Evolutionary conservation across 37 sponge, comb jelly and placozoan species (phyloP), one percentile per base, ranked within the genome.

Genomic region (Aplysina aerophoba): DNA sequence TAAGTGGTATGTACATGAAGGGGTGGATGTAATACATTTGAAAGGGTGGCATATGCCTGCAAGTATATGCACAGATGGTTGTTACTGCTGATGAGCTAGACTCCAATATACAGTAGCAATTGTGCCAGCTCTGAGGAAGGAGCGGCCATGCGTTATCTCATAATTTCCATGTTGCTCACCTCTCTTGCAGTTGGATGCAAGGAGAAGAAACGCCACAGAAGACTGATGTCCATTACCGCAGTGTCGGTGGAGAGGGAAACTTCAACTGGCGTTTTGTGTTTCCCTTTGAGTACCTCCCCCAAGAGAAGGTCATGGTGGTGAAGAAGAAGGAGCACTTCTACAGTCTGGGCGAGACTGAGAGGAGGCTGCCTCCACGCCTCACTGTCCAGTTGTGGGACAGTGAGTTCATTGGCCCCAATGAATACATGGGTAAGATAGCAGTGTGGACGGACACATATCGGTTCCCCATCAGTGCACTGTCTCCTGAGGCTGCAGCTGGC

Each of bases 181-280:
- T 14, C 11, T 2, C 27, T 80, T 58, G 35, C 83, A 82, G 83
- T 60, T 80, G 80, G 82, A 20, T 89, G 64, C 74, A 71, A 27
- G 90, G 86, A 33, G 62, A 82, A 39, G 85, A 85, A 36, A 81
- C 79, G 65, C 86, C 78, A 62, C 81, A 85, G 74, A 85, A 79
- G 65, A 89, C 90, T 20, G 90, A 89, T 15, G 90, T 89, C 25
- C 90, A 89, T 37, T 89, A 86, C 61, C 33, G 90, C n/a, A 80
- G 82, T 25, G 35, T 89, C 21, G 60, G 85, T 80, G 90, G 90
- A 28, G 86, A 85, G 24, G 90, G 90, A 5, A 89, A 85, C 73
- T 89, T 89, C 64, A 89, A 89, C 83, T 89, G 90, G 90, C 80
- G 90, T 39, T 85, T 89, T 38, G 75, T 89, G 15, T 89, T 89